Base-by-base conservation (phyloP, 2,888 invertebrate species). In the Timema podura region DNA sequence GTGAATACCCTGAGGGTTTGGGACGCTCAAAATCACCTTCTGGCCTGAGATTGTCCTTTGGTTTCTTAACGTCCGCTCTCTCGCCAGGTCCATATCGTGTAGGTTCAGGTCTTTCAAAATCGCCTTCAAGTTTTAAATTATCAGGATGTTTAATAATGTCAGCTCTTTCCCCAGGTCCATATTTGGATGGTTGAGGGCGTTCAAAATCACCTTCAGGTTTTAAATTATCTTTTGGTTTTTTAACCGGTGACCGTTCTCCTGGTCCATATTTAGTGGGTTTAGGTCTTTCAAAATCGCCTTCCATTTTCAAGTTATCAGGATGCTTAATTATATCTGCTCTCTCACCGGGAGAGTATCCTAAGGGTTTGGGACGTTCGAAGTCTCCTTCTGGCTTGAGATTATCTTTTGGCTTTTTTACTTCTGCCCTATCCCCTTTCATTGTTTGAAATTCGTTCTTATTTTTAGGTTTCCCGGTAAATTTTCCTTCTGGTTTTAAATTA, bases 141-240 rank as follows among this genome's bases (percentile, higher is more conserved):
- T 81, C 76, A 15, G 81, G 79, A 0, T 82, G 86, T 57, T 79
- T 83, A 57, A 80, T 81, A 0, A 82, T 83, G 10, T 78, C 77
- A 16, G 83, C 82, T 73, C 64, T 77, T 75, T 11, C 81, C 84
- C 70, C 75, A 77, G 68, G 79, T 74, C 72, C 48, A 73, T 45
- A 73, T 71, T 77, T 78, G 5, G 79, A 77, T 45, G 9, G 15
- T 1, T 80, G 83, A 0, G 84, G 84, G 47, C 72, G 61, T 54
- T 75, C 75, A 74, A 79, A 78, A 46, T 78, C 78, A n/a, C 78
- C 79, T 72, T 78, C 78, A 44, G 77, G 76, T 71, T 74, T 78
- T 8, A 79, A 74, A 78, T 91, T 88, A 78, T 91, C 91, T 79
- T 88, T 86, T 74, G 85, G 88, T 76, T 79, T 85, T 2, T 87